These are phyloP conservation scores for Labeo calbasu DNA, from an alignment of 2,797 vertebrate species.

Conservation along the genomic window DNA sequence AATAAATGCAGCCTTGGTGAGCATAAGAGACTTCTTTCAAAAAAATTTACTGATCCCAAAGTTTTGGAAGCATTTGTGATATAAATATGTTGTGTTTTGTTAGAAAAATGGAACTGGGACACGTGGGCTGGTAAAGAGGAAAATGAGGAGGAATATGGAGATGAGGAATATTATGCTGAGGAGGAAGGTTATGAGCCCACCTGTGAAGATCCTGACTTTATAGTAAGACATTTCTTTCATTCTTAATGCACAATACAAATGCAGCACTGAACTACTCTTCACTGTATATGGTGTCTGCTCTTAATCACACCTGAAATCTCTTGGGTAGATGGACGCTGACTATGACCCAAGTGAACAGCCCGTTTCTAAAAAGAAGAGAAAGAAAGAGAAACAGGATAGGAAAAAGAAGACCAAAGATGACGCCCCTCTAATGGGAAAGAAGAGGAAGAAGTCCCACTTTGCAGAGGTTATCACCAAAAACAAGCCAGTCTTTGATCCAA, in stretches of 20 bases:
- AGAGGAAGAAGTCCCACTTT: conserved; percentile 82
- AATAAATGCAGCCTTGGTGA: not conserved
- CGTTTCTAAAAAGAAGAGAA: conserved; percentile 74
- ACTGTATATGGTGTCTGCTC: not conserved
- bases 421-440: conserved; percentile 78
- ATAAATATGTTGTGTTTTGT: not conserved
- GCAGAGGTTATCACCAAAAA: conserved; percentile 75
- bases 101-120: conserved; percentile 94
- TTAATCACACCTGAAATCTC: conserved; percentile 1
- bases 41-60: not conserved
- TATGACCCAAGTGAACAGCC: conserved; percentile 80
- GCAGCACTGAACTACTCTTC: not conserved
- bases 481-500: conserved; percentile 86
- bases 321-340: conserved; percentile 90
- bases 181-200: conserved; percentile 64
- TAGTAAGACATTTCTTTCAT: conserved; percentile 72
- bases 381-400: conserved; percentile 65
- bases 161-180: conserved; percentile 35
- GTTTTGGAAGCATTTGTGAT: not conserved
- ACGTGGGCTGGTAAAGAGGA: conserved; percentile 77
- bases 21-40: not conserved
- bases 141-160: conserved; percentile 50
- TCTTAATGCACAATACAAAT: not conserved
- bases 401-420: conserved; percentile 73
- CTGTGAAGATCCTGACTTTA: conserved; percentile 87